Conservation (phyloP, 2,888 invertebrate species). For the Junonia oenone region DNA sequence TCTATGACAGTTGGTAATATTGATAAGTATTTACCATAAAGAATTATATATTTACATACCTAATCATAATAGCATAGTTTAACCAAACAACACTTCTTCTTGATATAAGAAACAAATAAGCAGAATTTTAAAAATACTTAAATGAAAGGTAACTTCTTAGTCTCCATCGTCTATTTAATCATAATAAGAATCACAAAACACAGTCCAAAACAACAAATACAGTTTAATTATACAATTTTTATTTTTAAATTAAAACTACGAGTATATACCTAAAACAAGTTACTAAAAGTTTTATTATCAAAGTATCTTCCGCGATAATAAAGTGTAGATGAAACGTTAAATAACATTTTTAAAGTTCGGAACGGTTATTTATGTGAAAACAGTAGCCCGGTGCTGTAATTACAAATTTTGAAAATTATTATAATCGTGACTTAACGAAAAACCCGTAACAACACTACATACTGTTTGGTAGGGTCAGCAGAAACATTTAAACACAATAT, state of each 20-base stretch:
- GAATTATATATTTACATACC: too few relatives aligned
- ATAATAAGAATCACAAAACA: too few relatives aligned
- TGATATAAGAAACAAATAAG: too few relatives aligned
- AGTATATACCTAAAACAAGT: neutral
- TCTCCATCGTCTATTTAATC: too few relatives aligned
- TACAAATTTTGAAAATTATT: slow-evolving; percentile 73
- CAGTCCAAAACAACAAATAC: too few relatives aligned
- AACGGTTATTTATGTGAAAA: slow-evolving; percentile 56
- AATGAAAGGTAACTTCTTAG: too few relatives aligned
- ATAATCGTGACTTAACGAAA: slow-evolving; percentile 62
- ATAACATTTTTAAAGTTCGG: slow-evolving; percentile 14
- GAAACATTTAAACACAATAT: slow-evolving; percentile 22
- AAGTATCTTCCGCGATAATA: neutral
- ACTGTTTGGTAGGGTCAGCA: slow-evolving; percentile 43
- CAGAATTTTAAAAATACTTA: too few relatives aligned
- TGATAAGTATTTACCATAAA: too few relatives aligned
- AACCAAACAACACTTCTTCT: too few relatives aligned
- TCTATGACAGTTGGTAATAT: too few relatives aligned
- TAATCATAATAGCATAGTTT: too few relatives aligned
- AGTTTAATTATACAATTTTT: too few relatives aligned
- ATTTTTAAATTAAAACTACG: neutral
- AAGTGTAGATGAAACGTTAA: slow-evolving; percentile 7
- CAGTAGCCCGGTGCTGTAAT: slow-evolving; percentile 62
- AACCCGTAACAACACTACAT: slow-evolving; percentile 51
- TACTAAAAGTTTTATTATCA: neutral